Evolutionary conservation across 2,797 vertebrate species (phyloP).

Genomic region (Margarornis squamiger): DNA sequence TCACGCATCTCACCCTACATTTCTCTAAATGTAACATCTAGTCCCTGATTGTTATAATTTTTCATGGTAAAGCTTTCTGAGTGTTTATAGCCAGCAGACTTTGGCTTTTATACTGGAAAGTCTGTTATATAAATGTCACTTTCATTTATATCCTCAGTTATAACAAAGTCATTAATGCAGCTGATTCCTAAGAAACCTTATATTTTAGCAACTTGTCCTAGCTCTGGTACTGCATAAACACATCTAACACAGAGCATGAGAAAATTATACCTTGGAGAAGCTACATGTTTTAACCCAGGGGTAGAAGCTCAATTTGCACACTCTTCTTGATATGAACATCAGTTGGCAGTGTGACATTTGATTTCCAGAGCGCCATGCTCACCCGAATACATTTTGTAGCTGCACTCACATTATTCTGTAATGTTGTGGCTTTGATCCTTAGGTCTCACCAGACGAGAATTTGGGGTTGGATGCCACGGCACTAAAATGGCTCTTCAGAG

Average conservation of each 20-base stretch:
- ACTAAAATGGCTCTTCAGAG: background rate
- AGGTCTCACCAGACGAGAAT: background rate
- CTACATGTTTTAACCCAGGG: background rate
- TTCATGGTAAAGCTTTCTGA: constrained; percentile 41
- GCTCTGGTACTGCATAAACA: background rate
- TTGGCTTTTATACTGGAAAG: constrained; percentile 45
- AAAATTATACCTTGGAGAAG: background rate
- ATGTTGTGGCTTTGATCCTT: background rate
- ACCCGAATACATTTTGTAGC: background rate
- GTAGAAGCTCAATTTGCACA: background rate
- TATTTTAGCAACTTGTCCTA: background rate
- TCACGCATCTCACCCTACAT: background rate
- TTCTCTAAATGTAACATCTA: constrained; percentile 13
- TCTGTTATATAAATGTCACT: constrained; percentile 33
- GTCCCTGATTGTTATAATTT: background rate
- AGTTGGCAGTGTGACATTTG: background rate
- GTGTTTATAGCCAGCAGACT: constrained; percentile 14
- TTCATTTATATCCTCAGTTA: constrained; percentile 7
- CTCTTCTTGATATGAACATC: background rate
- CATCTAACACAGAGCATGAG: fast-evolving
- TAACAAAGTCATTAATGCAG: constrained; percentile 21
- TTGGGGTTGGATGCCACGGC: background rate
- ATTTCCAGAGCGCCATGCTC: background rate
- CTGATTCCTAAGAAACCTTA: background rate
- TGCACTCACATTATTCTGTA: background rate